phyloP scores from a whole-genome alignment of 2,888 invertebrate genomes.

The Cecidostiba fungosa region DNA sequence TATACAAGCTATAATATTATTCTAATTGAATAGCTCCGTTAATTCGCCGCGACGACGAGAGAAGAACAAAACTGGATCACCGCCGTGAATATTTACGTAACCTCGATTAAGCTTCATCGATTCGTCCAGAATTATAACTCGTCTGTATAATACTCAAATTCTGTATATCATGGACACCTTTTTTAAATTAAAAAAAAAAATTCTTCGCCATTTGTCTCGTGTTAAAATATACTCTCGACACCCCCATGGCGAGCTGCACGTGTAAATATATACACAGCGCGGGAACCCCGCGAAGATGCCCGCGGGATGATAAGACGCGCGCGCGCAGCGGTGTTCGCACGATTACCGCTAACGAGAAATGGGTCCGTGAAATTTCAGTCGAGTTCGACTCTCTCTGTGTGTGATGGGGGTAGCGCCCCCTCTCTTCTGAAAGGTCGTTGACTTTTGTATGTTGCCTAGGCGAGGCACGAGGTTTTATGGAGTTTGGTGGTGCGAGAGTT shows the following conservation, averaged over 20 bases:
- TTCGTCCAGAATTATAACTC: slow-evolving; percentile 16
- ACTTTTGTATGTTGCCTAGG: neutral
- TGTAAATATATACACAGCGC: neutral
- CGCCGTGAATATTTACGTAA: slow-evolving; percentile 38
- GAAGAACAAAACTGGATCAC: slow-evolving; percentile 14
- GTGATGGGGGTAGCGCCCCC: neutral
- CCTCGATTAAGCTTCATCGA: slow-evolving; percentile 32
- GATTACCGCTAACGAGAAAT: slow-evolving; percentile 21
- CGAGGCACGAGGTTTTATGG: neutral
- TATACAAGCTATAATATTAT: neutral
- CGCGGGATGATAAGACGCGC: slow-evolving; percentile 19
- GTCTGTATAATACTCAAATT: neutral
- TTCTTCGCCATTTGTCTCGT: too few relatives aligned
- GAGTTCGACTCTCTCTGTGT: neutral
- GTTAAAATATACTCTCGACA: too few relatives aligned
- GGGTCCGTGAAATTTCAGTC: neutral
- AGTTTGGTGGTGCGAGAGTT: neutral
- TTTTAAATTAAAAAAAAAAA: too few relatives aligned
- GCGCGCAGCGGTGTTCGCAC: neutral
- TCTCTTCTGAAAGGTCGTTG: neutral
- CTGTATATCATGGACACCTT: too few relatives aligned
- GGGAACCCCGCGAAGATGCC: slow-evolving; percentile 37
- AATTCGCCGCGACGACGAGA: neutral
- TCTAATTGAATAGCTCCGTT: neutral
- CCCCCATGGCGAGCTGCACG: neutral